Conservation (phyloP, 2,797 vertebrate species). For the Chelon auratus region DNA sequence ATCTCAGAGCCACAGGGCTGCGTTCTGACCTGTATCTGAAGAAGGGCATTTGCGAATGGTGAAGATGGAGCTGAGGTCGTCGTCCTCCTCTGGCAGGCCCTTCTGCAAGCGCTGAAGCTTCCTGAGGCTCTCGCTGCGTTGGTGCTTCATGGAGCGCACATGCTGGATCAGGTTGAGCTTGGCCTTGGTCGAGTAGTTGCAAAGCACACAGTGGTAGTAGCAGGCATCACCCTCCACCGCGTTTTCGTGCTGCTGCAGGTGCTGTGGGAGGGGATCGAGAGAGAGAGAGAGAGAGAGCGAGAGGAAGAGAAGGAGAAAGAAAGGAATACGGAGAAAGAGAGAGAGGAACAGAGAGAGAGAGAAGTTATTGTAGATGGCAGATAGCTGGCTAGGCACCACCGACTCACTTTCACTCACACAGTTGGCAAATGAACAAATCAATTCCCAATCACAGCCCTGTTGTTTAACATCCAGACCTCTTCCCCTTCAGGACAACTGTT, state of each 20-base stretch:
- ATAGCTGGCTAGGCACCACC: slow-evolving; percentile 74
- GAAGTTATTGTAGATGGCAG: slow-evolving; percentile 77
- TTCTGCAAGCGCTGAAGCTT: slow-evolving; percentile 98
- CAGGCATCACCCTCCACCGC: slow-evolving; percentile 95
- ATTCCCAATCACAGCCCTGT: slow-evolving; percentile 85
- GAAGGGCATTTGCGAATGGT: slow-evolving; percentile 95
- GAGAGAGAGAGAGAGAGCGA: slow-evolving; percentile 49
- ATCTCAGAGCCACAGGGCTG: slow-evolving; percentile 11
- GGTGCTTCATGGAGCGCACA: slow-evolving; percentile 99
- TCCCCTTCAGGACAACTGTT: slow-evolving; percentile 80
- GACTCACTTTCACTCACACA: slow-evolving; percentile 84
- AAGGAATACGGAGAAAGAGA: slow-evolving; percentile 45
- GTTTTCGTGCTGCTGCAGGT: slow-evolving; percentile 97
- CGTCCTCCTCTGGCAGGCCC: slow-evolving; percentile 95
- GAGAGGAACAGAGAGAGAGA: slow-evolving; percentile 68
- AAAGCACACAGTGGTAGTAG: slow-evolving; percentile 97
- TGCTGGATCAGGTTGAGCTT: slow-evolving; percentile 99
- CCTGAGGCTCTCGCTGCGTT: slow-evolving; percentile 96
- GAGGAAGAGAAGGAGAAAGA: slow-evolving; percentile 17
- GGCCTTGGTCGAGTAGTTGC: slow-evolving; percentile 99
- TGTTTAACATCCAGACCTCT: slow-evolving; percentile 86
- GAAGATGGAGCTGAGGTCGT: slow-evolving; percentile 96
- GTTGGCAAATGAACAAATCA: slow-evolving; percentile 87
- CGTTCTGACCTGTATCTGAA: slow-evolving; percentile 89
- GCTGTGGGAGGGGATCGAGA: slow-evolving; percentile 83